Conservation (phyloP, 2,113 vertebrate species). For the Clupea harengus region DNA sequence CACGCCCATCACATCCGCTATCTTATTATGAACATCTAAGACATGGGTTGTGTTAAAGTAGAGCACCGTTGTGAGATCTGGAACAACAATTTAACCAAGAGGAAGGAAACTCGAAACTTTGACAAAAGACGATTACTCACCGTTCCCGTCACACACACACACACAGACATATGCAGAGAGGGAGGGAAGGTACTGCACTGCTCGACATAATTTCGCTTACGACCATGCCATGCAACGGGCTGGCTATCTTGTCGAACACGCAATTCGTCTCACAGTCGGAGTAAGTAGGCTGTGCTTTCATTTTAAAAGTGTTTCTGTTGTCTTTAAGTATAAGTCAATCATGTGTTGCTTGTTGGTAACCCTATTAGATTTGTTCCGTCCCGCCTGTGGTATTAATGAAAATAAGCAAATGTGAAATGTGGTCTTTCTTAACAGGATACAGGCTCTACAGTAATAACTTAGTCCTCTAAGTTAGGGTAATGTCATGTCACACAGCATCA, state of each 20-base stretch:
- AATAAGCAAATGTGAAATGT: neutral
- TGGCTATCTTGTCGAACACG: neutral
- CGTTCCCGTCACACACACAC: constrained; percentile 9
- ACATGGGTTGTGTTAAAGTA: neutral
- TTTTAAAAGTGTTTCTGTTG: neutral
- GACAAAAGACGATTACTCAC: neutral
- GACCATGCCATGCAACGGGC: neutral
- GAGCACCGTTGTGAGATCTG: neutral
- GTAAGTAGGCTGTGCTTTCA: neutral
- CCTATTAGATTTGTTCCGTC: neutral
- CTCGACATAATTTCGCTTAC: constrained; percentile 25
- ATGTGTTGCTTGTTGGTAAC: neutral
- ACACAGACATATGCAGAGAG: constrained; percentile 3
- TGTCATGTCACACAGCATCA: neutral
- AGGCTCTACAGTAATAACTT: neutral
- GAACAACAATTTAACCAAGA: neutral
- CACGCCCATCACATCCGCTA: constrained; percentile 9
- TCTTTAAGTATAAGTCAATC: neutral
- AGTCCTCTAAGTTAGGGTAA: neutral
- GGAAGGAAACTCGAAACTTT: neutral
- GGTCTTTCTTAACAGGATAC: neutral
- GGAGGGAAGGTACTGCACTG: constrained; percentile 20
- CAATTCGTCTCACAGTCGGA: neutral
- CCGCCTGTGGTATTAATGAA: neutral
- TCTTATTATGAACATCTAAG: neutral